Evolutionary conservation across 2,113 vertebrate species (phyloP).

Genomic region (Rallus limicola): DNA sequence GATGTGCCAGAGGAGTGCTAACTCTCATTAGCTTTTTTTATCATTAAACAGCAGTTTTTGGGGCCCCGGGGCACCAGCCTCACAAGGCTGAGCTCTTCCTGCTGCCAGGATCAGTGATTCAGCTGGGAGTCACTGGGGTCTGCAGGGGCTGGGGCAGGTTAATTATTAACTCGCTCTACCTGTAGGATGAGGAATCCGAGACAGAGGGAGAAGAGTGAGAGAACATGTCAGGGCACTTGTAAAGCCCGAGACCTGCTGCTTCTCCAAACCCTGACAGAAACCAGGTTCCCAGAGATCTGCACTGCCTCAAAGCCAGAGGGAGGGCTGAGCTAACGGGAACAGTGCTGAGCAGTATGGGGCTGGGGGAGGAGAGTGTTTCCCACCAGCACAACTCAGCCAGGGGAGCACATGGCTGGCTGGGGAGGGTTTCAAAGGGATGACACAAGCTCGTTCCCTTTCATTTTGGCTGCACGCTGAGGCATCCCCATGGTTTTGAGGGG

Average conservation of each 20-base stretch:
- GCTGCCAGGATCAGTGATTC: conserved; percentile 33
- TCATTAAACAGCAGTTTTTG: background rate
- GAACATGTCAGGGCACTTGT: background rate
- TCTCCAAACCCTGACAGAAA: background rate
- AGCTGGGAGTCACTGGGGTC: conserved; percentile 32
- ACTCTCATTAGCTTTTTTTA: background rate
- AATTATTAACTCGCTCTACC: conserved; percentile 43
- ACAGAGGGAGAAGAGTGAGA: background rate
- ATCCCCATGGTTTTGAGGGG: accelerated
- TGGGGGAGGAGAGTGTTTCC: background rate
- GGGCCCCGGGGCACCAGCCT: background rate
- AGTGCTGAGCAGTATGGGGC: background rate
- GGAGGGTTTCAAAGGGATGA: background rate
- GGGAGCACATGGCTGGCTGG: background rate
- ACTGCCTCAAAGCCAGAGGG: background rate
- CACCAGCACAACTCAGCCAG: background rate
- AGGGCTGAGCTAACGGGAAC: background rate
- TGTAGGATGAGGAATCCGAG: background rate
- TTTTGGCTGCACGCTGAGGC: background rate
- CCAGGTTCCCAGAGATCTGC: accelerated
- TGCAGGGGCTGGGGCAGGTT: background rate
- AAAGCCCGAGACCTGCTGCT: background rate
- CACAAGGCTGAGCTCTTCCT: background rate
- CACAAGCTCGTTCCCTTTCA: accelerated
- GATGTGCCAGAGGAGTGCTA: background rate